Conservation (phyloP, 2,888 invertebrate genomes). For the Dicycla oo region DNA sequence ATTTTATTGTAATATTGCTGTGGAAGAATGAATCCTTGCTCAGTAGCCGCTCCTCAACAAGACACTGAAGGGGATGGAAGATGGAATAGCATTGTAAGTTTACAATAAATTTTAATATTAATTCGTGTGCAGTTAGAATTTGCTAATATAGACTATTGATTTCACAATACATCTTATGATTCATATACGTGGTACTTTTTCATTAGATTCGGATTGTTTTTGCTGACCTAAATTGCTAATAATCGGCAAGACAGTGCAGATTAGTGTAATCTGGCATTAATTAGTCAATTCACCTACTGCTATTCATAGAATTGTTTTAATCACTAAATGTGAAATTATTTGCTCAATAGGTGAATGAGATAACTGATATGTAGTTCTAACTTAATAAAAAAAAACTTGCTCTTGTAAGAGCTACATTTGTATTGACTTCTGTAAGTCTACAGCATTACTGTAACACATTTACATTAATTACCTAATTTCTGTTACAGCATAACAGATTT, state of each 20-base stretch:
- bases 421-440: not conserved
- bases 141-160: constrained; percentile 32
- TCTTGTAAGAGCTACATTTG: not conserved
- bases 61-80: constrained; percentile 96
- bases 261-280: constrained; percentile 35
- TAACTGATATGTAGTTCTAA: not conserved
- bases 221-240: constrained; percentile 37
- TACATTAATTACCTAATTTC: constrained; percentile 21
- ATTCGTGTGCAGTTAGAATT: constrained; percentile 40
- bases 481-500: constrained; percentile 95
- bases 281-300: constrained; percentile 13
- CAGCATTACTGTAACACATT: not conserved
- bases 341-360: too few relatives aligned
- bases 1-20: constrained; percentile 39
- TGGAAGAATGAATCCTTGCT: constrained; percentile 93
- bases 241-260: constrained; percentile 42
- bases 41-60: constrained; percentile 92
- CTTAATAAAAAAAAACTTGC: not conserved
- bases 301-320: not conserved
- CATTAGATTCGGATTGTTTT: constrained; percentile 44
- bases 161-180: constrained; percentile 31
- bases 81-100: constrained; percentile 94
- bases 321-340: not conserved
- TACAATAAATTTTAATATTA: constrained; percentile 43
- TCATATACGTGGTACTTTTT: constrained; percentile 44